A percentile compares a stretch with the other conserved stretches of the same genome.
These are phyloP conservation scores for Phyllotreta striolata DNA, from an alignment of 2,888 invertebrate genomes.

Conservation along the genomic window DNA sequence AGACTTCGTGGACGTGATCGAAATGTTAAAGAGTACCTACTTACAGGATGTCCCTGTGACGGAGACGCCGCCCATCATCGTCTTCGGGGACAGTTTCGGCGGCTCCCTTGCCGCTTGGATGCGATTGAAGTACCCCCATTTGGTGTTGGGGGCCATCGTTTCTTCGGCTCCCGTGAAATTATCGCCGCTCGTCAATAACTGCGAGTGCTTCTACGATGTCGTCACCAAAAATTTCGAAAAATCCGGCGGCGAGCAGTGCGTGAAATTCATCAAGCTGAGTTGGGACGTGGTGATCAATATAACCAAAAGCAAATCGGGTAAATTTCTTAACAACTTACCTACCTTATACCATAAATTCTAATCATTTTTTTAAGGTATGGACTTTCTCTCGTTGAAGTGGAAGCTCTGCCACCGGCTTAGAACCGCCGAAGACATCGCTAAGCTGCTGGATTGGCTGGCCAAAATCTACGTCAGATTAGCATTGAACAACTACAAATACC, in stretches of 20 bases:
- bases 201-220: conserved; percentile 78
- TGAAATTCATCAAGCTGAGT: conserved; percentile 49
- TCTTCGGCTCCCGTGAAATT: conserved; percentile 91
- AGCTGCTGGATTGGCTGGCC: conserved; percentile 74
- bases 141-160: conserved; percentile 88
- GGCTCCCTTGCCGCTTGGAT: conserved; percentile 99
- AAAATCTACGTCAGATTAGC: conserved; percentile 82
- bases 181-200: conserved; percentile 81
- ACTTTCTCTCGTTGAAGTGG: conserved; percentile 76
- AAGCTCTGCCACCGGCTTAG: conserved; percentile 77
- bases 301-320: too few relatives aligned
- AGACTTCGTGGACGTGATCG: conserved; percentile 86
- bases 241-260: conserved; percentile 66
- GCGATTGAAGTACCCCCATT: conserved; percentile 93
- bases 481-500: conserved; percentile 97
- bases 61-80: conserved; percentile 78
- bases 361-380: conserved; percentile 48
- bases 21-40: conserved; percentile 63
- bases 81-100: conserved; percentile 90
- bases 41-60: conserved; percentile 47
- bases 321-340: too few relatives aligned
- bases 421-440: conserved; percentile 64
- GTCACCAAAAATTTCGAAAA: conserved; percentile 77
- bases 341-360: too few relatives aligned
- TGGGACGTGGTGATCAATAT: conserved; percentile 66